phyloP scores from a whole-genome alignment of 2,113 vertebrate species.

The Proterorhinus semilunaris region DNA sequence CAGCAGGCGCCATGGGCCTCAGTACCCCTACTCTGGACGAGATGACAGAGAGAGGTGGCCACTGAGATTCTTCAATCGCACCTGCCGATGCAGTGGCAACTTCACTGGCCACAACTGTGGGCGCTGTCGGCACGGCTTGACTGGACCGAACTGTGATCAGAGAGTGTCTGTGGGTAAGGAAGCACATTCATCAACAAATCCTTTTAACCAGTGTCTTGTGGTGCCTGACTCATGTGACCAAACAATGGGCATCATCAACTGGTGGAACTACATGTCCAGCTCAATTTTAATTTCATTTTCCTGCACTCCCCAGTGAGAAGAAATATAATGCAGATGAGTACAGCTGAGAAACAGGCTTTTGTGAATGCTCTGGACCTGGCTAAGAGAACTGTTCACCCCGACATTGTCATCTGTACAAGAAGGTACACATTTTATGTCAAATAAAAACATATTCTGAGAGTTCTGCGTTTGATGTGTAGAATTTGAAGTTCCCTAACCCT shows the following conservation, averaged over 20 bases:
- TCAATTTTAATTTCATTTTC: conserved; percentile 39
- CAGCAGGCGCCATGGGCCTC: conserved; percentile 83
- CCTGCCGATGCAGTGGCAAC: conserved; percentile 86
- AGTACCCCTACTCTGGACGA: conserved; percentile 86
- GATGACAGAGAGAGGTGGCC: conserved; percentile 95
- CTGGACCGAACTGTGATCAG: conserved; percentile 82
- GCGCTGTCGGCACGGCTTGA: conserved; percentile 82
- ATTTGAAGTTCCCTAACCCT: too few species aligned
- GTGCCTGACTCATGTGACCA: background rate
- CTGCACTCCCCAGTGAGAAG: conserved; percentile 79
- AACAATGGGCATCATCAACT: conserved; percentile 16
- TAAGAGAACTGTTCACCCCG: conserved; percentile 87
- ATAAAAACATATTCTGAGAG: background rate
- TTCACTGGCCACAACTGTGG: conserved; percentile 90
- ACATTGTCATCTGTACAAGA: conserved; percentile 88
- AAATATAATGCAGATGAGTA: conserved; percentile 84
- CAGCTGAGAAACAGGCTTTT: conserved; percentile 80
- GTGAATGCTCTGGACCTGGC: conserved; percentile 85
- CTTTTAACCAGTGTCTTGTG: conserved; percentile 8
- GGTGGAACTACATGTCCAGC: conserved; percentile 16
- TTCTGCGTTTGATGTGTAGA: too few species aligned
- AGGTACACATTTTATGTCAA: conserved; percentile 77
- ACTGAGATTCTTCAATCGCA: conserved; percentile 88
- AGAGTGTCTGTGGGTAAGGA: conserved; percentile 81
- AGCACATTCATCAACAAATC: conserved; percentile 53